These are phyloP conservation scores for Conops quadrifasciatus DNA, from an alignment of 2,888 invertebrate species.

Conservation along the genomic window DNA sequence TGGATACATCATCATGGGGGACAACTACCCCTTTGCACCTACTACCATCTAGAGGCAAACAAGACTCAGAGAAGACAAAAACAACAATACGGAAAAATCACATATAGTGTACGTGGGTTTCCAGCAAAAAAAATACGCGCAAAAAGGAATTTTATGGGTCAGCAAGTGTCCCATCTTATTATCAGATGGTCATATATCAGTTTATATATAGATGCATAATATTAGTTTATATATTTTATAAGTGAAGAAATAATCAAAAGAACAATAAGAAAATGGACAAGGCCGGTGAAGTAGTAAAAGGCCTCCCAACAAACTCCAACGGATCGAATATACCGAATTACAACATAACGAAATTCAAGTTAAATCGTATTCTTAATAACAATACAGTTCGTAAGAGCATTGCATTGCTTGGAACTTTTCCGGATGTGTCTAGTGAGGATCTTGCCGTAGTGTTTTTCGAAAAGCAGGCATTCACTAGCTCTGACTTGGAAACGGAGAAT, in stretches of 20 bases:
- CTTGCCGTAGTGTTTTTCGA: slow-evolving; percentile 80
- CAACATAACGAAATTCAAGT: slow-evolving; percentile 73
- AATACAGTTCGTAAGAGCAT: slow-evolving; percentile 78
- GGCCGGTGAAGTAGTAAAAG: neutral
- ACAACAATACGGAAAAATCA: too few relatives aligned
- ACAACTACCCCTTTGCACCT: too few relatives aligned
- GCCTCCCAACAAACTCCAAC: neutral
- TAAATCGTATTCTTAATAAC: slow-evolving; percentile 75
- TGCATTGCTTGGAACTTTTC: slow-evolving; percentile 73
- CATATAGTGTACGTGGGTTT: too few relatives aligned
- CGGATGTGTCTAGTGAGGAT: slow-evolving; percentile 66
- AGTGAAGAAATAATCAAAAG: neutral
- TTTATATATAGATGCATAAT: too few relatives aligned
- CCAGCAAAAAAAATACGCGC: too few relatives aligned
- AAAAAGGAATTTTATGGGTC: too few relatives aligned
- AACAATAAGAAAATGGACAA: neutral
- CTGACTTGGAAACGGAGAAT: slow-evolving; percentile 53
- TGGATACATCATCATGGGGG: too few relatives aligned
- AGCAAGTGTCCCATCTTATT: too few relatives aligned
- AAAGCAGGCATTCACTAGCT: slow-evolving; percentile 78
- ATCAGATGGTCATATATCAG: too few relatives aligned
- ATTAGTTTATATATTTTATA: neutral
- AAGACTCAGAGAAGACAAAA: too few relatives aligned
- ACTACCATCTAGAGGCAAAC: too few relatives aligned
- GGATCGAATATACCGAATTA: slow-evolving; percentile 47